A percentile compares a stretch with the other conserved stretches of the same genome.
These are phyloP conservation scores for Mylabris sibirica DNA, from an alignment of 2,888 invertebrate species.

Conservation along the genomic window DNA sequence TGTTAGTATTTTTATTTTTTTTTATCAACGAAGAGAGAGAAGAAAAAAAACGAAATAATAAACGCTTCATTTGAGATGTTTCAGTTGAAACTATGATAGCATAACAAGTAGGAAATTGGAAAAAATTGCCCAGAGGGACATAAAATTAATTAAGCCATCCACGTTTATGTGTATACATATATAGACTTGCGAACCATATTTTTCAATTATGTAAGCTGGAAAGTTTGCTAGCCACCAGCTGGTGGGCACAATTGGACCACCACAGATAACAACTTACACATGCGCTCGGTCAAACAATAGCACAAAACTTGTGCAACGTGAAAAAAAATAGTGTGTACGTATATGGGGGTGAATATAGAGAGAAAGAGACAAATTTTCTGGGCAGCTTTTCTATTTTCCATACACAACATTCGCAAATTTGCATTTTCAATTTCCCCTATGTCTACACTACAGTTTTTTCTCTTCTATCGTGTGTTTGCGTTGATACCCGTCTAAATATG, in stretches of 20 bases:
- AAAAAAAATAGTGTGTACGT: no score
- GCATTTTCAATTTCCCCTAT: slow-evolving; percentile 46
- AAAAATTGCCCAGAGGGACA: slow-evolving; percentile 24
- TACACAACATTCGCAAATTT: slow-evolving; percentile 35
- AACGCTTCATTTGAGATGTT: background rate
- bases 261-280: slow-evolving; percentile 36
- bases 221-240: slow-evolving; percentile 33
- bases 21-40: no score
- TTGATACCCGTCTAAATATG: slow-evolving; percentile 44
- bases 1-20: background rate
- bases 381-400: slow-evolving; percentile 35
- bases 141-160: slow-evolving; percentile 42
- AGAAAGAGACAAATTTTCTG: slow-evolving; percentile 8
- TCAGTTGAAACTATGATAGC: background rate
- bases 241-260: slow-evolving; percentile 34
- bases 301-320: background rate
- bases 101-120: background rate
- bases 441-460: slow-evolving; percentile 29
- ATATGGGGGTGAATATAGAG: no score
- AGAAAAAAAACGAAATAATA: background rate
- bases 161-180: slow-evolving; percentile 30
- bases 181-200: slow-evolving; percentile 38
- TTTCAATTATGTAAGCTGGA: slow-evolving; percentile 42
- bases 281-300: slow-evolving; percentile 39
- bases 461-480: slow-evolving; percentile 11